Percentiles rank a stretch among this genome's conserved stretches.
Evolutionary conservation across 2,797 vertebrate species (phyloP).

Genomic region (Sebastolobus alascanus): DNA sequence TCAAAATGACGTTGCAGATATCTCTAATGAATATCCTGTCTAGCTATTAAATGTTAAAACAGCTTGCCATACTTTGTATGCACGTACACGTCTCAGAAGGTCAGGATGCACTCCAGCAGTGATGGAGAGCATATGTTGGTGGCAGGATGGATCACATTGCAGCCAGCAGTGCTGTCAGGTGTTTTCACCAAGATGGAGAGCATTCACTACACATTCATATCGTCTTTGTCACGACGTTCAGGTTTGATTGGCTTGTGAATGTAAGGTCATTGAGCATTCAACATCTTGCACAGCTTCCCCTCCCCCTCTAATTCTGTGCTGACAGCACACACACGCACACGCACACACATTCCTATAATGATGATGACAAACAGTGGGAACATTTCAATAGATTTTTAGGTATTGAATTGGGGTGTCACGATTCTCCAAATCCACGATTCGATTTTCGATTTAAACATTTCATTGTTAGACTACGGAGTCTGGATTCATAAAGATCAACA

Average conservation of each 20-base stretch:
- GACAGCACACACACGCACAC: background rate
- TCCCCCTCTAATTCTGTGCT: background rate
- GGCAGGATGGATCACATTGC: constrained; percentile 22
- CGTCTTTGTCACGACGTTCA: background rate
- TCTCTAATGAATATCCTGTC: no score
- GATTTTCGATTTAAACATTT: no score
- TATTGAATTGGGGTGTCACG: no score
- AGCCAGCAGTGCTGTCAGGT: background rate
- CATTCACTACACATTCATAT: background rate
- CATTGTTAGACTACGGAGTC: no score
- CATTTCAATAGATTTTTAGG: background rate
- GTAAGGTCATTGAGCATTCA: background rate
- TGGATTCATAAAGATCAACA: no score
- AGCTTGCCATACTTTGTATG: no score
- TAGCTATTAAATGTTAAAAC: no score
- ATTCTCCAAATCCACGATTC: no score
- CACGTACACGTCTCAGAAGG: background rate
- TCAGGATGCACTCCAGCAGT: constrained; percentile 31
- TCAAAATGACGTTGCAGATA: no score
- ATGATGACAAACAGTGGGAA: background rate
- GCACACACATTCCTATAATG: background rate
- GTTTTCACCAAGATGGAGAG: background rate
- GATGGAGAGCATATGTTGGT: constrained; percentile 14
- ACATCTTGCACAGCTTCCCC: background rate
- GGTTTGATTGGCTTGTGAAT: background rate